These are phyloP conservation scores for Lutra lutra DNA, from an alignment of 2,797 vertebrate species.

Conservation along the genomic window DNA sequence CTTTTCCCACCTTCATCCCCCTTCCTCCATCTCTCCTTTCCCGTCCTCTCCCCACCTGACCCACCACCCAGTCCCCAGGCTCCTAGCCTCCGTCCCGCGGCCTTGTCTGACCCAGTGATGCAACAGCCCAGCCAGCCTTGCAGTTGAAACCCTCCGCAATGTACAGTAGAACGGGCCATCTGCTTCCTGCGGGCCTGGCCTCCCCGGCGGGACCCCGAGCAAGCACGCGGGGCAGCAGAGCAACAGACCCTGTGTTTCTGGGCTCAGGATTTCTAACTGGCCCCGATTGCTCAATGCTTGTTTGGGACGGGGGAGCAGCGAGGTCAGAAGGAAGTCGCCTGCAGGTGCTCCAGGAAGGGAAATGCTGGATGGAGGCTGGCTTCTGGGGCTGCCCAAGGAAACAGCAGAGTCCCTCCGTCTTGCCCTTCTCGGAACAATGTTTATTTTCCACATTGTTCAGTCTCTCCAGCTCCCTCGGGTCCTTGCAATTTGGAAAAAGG, in stretches of 20 bases:
- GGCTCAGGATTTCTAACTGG: conserved; percentile 80
- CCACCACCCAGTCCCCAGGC: neutral
- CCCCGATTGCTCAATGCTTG: conserved; percentile 80
- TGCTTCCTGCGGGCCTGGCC: conserved; percentile 61
- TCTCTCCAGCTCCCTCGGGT: neutral
- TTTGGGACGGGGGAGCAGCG: neutral
- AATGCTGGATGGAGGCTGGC: neutral
- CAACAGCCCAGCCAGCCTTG: conserved; percentile 25
- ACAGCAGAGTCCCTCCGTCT: neutral
- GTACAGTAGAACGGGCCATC: conserved; percentile 42
- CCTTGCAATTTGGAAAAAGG: neutral
- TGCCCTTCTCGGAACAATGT: neutral
- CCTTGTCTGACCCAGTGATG: conserved; percentile 2
- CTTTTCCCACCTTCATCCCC: neutral
- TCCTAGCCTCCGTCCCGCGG: neutral
- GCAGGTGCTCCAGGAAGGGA: neutral
- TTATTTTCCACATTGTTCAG: neutral
- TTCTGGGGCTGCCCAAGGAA: neutral
- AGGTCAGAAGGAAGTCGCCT: neutral
- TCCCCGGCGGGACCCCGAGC: conserved; percentile 18
- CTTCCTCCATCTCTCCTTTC: neutral
- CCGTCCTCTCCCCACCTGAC: neutral
- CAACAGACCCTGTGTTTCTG: conserved; percentile 86
- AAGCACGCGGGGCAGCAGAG: conserved; percentile 64
- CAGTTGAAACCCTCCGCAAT: conserved; percentile 55